Base-by-base conservation (phyloP, 2,113 vertebrate species). In the Catagonus wagneri region DNA sequence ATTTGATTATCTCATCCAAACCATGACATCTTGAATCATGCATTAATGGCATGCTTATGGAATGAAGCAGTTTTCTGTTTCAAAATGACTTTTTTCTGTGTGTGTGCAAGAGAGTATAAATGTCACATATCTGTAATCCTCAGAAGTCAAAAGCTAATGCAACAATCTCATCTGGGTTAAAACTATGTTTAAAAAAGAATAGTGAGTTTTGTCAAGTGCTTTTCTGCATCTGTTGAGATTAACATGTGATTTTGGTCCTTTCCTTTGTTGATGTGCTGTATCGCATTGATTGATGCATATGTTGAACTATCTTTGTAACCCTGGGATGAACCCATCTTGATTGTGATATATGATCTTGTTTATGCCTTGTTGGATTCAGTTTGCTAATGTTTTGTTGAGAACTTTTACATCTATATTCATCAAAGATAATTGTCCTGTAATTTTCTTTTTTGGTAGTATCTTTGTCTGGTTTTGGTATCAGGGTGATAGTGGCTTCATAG, bases 21-120 rank as follows among this genome's bases (percentile, higher is more conserved):
- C 81, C 92, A 29, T 92, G 95, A 98, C 91, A 97, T 97, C 89
- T 93, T 98, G 97, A 97, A 93, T 98, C 85, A 94, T 72, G 7
- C 60, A 95, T 96, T 92, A 95, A 93, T 97, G 95, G 90, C 85
- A 97, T 97, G 95, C 96, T 97, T 93, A 96, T 81, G 85, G 80
- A 96, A 93, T 96, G 93, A 88, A 97, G 90, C 75, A 94, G 68
- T 88, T 98, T 98, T 96, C 61, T 97, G 97, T 97, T 96, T 93
- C 76, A 97, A 83, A 97, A 93, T 89, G 39, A 96, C 50, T 95
- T 89, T 93, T 68, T n/a, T 13, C 52, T 96, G 6, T 88, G 9
- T 95, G 74, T 94, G n/a, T 74, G 11, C 16, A 75, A 92, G 58
- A 75, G 9, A 95, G 22, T 89, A 89, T 95, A 94, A 93, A 94